These are phyloP conservation scores for Numenius phaeopus DNA, from an alignment of 2,797 vertebrate genomes.

Conservation along the genomic window DNA sequence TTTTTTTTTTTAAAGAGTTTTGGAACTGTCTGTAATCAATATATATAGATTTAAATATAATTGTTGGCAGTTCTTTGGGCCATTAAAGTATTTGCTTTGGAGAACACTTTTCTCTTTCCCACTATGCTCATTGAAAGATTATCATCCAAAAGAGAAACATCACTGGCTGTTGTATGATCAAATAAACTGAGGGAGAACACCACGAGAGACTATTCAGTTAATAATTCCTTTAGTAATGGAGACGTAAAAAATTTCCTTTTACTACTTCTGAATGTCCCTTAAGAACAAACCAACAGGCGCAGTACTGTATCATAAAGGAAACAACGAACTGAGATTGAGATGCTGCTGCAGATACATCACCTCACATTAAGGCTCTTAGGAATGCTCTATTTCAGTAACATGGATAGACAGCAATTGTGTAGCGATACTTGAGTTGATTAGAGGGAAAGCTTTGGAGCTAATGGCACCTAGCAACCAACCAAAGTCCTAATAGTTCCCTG, in stretches of 20 bases:
- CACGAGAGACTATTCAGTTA: background rate
- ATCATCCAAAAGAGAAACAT: background rate
- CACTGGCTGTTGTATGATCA: background rate
- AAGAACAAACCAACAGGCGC: background rate
- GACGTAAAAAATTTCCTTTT: background rate
- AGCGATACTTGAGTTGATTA: background rate
- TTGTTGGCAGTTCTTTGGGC: background rate
- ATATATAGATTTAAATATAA: background rate
- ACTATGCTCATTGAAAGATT: background rate
- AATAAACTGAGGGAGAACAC: background rate
- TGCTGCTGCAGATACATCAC: background rate
- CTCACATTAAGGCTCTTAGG: background rate
- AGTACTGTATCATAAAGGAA: background rate
- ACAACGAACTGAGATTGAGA: background rate
- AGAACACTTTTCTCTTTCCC: background rate
- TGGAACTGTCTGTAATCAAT: background rate
- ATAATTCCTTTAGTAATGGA: background rate
- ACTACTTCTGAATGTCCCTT: background rate
- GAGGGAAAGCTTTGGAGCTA: background rate
- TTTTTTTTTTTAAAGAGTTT: background rate
- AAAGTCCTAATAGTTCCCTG: background rate
- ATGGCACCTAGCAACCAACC: background rate
- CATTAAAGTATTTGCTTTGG: background rate
- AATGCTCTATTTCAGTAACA: background rate
- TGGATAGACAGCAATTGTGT: background rate